Evolutionary conservation across 2,113 vertebrate genomes (phyloP).

Genomic region (Syrmaticus mikado): DNA sequence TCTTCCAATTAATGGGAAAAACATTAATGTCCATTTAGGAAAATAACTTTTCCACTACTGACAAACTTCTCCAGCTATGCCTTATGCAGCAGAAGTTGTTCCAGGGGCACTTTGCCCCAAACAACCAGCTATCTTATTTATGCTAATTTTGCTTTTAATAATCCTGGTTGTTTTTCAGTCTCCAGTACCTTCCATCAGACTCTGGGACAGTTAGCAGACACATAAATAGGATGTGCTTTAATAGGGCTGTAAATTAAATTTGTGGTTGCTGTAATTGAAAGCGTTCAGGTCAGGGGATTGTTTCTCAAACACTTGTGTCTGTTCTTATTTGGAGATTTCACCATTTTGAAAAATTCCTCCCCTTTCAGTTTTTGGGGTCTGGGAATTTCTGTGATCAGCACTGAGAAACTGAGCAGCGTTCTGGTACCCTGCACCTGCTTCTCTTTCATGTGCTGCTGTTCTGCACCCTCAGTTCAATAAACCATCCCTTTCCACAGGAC

Average conservation of each 20-base stretch:
- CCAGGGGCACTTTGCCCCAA: neutral
- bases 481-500: neutral
- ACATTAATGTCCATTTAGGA: neutral
- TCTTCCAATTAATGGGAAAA: conserved; percentile 66
- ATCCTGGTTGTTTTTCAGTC: neutral
- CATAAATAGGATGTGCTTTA: conserved; percentile 20
- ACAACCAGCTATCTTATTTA: neutral
- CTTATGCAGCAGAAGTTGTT: neutral
- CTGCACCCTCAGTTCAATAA: neutral
- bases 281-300: neutral
- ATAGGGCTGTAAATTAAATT: conserved; percentile 15
- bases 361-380: neutral
- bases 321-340: neutral
- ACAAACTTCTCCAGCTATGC: neutral
- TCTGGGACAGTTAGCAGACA: neutral
- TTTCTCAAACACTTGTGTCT: neutral
- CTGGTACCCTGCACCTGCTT: neutral
- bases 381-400: neutral
- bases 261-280: neutral
- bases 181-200: neutral
- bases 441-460: neutral
- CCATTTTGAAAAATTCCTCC: neutral
- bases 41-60: conserved; percentile 41
- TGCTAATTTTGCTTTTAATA: neutral
- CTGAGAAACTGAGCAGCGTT: neutral